These are phyloP conservation scores for Aethina tumida DNA, from an alignment of 1,140 invertebrate species.

Conservation along the genomic window DNA sequence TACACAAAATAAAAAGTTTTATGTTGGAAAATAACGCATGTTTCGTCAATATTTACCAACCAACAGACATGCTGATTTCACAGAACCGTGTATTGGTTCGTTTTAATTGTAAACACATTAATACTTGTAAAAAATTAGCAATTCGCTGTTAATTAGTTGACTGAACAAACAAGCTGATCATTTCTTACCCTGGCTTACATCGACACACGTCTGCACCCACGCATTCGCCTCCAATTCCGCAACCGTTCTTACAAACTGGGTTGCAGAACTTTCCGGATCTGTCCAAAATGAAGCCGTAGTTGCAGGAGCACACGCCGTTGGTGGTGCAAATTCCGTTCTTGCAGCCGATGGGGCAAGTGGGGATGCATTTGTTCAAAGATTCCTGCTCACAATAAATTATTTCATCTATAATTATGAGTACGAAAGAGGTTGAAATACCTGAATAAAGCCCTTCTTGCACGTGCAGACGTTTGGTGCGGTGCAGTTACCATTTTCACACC, in stretches of 20 bases:
- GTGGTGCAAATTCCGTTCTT: slow-evolving; percentile 48
- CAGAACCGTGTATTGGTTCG: too few relatives aligned
- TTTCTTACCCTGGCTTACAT: slow-evolving; percentile 43
- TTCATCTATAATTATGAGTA: too few relatives aligned
- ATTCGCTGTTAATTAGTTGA: too few relatives aligned
- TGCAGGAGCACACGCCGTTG: slow-evolving; percentile 31
- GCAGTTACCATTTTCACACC: slow-evolving; percentile 38
- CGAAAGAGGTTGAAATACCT: too few relatives aligned
- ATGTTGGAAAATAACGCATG: too few relatives aligned
- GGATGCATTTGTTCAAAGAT: slow-evolving; percentile 40
- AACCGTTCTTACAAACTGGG: slow-evolving; percentile 30
- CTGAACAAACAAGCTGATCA: too few relatives aligned
- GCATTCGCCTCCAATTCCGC: slow-evolving; percentile 38
- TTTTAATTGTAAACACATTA: too few relatives aligned
- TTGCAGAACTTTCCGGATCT: slow-evolving; percentile 26
- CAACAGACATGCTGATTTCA: too few relatives aligned
- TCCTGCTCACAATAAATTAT: too few relatives aligned
- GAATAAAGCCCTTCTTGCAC: slow-evolving; percentile 49
- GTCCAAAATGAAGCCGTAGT: slow-evolving; percentile 25
- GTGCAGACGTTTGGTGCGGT: slow-evolving; percentile 39
- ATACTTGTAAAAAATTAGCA: slow-evolving; percentile 1
- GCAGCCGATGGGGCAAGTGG: slow-evolving; percentile 50
- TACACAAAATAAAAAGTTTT: too few relatives aligned
- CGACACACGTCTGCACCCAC: slow-evolving; percentile 38
- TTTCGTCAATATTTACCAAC: too few relatives aligned